Conservation (phyloP, 2,113 vertebrate genomes). For the Mustelus asterias region DNA sequence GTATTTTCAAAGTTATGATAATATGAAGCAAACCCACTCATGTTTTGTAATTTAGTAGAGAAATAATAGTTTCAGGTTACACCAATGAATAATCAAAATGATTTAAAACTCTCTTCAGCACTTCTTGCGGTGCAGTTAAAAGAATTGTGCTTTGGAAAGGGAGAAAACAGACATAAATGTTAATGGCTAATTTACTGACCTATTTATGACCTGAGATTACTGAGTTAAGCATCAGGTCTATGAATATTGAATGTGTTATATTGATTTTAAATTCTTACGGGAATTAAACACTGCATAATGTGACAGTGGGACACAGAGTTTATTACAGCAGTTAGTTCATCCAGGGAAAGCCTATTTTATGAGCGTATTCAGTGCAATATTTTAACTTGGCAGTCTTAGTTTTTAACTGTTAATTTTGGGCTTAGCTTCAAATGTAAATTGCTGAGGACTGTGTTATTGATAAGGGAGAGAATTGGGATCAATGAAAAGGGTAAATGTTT, state of each 20-base stretch:
- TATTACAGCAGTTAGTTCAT: conserved; percentile 1
- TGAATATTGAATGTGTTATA: background rate
- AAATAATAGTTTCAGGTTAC: background rate
- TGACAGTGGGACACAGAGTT: background rate
- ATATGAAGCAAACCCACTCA: background rate
- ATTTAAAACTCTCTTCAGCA: background rate
- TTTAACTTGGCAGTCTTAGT: background rate
- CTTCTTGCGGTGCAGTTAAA: background rate
- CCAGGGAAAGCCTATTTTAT: background rate
- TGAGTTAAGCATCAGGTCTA: background rate
- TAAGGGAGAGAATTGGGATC: too few relatives aligned
- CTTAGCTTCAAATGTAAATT: background rate
- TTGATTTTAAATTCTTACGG: conserved; percentile 18
- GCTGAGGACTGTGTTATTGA: background rate
- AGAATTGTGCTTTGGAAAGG: background rate
- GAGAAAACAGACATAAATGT: background rate
- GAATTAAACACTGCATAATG: background rate
- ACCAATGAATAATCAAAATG: background rate
- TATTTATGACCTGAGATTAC: background rate
- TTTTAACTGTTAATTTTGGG: background rate
- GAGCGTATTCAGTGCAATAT: background rate
- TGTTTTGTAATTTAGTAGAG: background rate
- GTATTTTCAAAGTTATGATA: background rate
- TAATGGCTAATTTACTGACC: background rate
- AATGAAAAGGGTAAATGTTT: too few relatives aligned